A percentile compares a stretch with the other conserved stretches of the same genome.
Evolutionary conservation across 2,888 invertebrate species (phyloP).

Genomic region (Euzophera pinguis): DNA sequence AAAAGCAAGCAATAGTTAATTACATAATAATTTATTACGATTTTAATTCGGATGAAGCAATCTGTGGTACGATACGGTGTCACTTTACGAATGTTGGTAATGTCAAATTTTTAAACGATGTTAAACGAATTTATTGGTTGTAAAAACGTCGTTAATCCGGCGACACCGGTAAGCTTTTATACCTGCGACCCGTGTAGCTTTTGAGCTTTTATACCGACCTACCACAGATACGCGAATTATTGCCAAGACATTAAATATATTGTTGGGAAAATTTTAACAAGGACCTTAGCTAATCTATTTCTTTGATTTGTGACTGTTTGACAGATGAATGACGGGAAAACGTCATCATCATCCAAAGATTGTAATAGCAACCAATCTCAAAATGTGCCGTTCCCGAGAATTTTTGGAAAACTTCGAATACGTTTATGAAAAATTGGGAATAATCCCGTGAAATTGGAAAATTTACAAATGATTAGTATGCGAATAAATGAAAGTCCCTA

Average conservation of each 20-base stretch:
- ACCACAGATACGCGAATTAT: conserved; percentile 22
- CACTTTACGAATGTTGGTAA: conserved; percentile 8
- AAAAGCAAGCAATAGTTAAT: background rate
- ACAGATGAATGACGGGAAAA: background rate
- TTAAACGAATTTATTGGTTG: conserved; percentile 28
- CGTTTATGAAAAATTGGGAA: no score
- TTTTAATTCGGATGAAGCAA: conserved; percentile 7
- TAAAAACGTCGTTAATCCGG: conserved; percentile 25
- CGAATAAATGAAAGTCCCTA: no score
- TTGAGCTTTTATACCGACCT: conserved; percentile 17
- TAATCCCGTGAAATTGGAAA: no score
- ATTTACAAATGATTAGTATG: no score
- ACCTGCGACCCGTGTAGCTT: background rate
- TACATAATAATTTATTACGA: background rate
- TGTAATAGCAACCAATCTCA: no score
- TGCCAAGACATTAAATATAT: background rate
- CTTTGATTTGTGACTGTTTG: background rate
- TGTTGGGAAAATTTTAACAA: background rate
- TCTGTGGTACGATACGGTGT: background rate
- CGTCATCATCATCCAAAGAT: no score
- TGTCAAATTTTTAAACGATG: conserved; percentile 21
- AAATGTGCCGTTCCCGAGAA: no score
- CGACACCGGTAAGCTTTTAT: conserved; percentile 18
- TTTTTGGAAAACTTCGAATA: no score
- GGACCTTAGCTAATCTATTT: background rate